Base-by-base conservation (phyloP, 1,140 invertebrate species). In the Solen grandis region DNA sequence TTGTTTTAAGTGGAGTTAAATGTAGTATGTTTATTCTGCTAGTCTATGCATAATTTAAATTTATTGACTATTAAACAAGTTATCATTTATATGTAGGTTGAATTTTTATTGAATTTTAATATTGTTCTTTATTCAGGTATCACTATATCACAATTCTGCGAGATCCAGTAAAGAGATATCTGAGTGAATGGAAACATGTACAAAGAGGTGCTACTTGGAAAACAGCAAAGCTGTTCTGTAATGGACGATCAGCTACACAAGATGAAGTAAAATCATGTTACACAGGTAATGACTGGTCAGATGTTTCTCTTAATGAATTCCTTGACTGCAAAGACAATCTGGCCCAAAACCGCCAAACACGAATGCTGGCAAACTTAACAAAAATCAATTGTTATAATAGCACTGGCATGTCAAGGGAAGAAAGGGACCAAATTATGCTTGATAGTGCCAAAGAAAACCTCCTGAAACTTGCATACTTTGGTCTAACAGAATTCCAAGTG, bases 161-260 rank as follows among this genome's bases (percentile, higher is more conserved):
- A 78, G 96, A 99, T 89, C 99, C 99, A 14, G 95, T 99, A 33
- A 90, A 93, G 88, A 94, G 98, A 84, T 99, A 97, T 93, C 92
- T 99, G 82, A 98, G 97, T 78, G 98, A 99, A 92, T 99, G 97
- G 92, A 94, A 95, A 59, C 99, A 99, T 93, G 98, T 99, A 38
- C 96, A 97, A 90, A 94, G 98, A 35, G 99, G 99, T 38, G 98
- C 98, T 60, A 99, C 98, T n/a, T 99, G 99, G 99, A 94, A 94
- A 81, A 81, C 82, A 14, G 87, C 89, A 0, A 62, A 77, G 25
- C 84, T 90, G 0, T 78, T 82, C 22, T 92, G 92, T 66, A 91
- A 91, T 73, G 98, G 98, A 1, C 93, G 95, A 52, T 94, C 95
- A 36, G 96, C 97, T 25, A 96, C 94, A 59, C 93, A 95, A 27